phyloP scores from a whole-genome alignment of 2,888 invertebrate genomes.

The Ennomos fuscantarius region DNA sequence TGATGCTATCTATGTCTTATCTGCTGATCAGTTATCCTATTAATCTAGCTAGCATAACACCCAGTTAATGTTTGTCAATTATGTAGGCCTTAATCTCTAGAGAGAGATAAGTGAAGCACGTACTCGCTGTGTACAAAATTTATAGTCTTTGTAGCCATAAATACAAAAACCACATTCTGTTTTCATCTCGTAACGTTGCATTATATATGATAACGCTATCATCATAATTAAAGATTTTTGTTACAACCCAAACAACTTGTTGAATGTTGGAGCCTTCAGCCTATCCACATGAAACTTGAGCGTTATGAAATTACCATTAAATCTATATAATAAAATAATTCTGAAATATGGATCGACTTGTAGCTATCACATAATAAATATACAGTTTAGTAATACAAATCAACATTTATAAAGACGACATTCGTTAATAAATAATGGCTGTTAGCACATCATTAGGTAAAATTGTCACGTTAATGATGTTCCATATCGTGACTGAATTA shows the following conservation, averaged over 20 bases:
- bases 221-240: conserved; percentile 26
- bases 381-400: too few relatives aligned
- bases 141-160: conserved; percentile 14
- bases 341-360: too few relatives aligned
- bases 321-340: neutral
- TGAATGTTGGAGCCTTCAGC: conserved; percentile 55
- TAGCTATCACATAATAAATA: too few relatives aligned
- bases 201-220: conserved; percentile 5
- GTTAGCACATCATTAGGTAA: too few relatives aligned
- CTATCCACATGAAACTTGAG: conserved; percentile 12
- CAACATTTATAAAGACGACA: too few relatives aligned
- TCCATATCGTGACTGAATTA: too few relatives aligned
- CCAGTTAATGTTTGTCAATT: conserved; percentile 38
- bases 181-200: conserved; percentile 6
- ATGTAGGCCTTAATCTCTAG: conserved; percentile 33
- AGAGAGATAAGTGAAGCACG: conserved; percentile 31
- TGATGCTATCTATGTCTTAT: conserved; percentile 31
- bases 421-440: too few relatives aligned
- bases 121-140: conserved; percentile 15
- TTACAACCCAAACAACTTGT: conserved; percentile 62
- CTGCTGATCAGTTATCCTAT: conserved; percentile 39
- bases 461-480: too few relatives aligned
- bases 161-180: conserved; percentile 15
- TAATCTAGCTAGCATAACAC: conserved; percentile 37
- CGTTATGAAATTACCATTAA: neutral